A percentile compares a stretch with the other conserved stretches of the same genome.
Conservation (phyloP, 2,888 invertebrate genomes). For the Crematogaster levior region DNA sequence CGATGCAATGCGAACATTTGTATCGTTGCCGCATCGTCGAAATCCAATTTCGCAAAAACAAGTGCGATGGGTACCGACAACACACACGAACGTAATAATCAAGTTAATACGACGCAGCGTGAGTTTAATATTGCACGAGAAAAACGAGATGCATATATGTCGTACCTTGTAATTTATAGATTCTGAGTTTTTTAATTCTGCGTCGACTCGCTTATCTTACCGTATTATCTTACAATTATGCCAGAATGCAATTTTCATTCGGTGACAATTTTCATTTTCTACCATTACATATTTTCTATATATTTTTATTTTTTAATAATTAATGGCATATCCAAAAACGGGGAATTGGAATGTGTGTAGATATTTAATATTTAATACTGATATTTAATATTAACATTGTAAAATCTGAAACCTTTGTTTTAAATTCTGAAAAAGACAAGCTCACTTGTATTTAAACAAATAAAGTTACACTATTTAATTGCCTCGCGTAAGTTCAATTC, state of each 20-base stretch:
- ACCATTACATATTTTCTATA: too few relatives aligned
- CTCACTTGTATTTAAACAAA: background rate
- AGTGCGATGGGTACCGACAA: background rate
- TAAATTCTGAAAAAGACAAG: background rate
- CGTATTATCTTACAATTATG: background rate
- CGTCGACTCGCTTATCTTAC: background rate
- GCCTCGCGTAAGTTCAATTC: background rate
- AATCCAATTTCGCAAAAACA: conserved; percentile 48
- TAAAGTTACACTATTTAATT: conserved; percentile 1
- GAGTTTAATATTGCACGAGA: background rate
- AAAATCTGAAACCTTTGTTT: background rate
- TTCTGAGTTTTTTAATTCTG: background rate
- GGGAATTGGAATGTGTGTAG: background rate
- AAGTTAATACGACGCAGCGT: background rate
- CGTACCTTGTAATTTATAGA: background rate
- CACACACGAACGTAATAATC: background rate
- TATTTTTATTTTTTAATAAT: background rate
- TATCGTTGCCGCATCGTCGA: conserved; percentile 12
- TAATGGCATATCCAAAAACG: background rate
- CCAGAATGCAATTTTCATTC: background rate
- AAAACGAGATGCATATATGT: background rate
- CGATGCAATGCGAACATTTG: conserved; percentile 10
- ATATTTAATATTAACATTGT: conserved; percentile 5
- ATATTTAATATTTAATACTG: background rate
- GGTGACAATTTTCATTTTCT: background rate